These are phyloP conservation scores for Ciconia maguari DNA, from an alignment of 2,113 vertebrate genomes.

Conservation along the genomic window DNA sequence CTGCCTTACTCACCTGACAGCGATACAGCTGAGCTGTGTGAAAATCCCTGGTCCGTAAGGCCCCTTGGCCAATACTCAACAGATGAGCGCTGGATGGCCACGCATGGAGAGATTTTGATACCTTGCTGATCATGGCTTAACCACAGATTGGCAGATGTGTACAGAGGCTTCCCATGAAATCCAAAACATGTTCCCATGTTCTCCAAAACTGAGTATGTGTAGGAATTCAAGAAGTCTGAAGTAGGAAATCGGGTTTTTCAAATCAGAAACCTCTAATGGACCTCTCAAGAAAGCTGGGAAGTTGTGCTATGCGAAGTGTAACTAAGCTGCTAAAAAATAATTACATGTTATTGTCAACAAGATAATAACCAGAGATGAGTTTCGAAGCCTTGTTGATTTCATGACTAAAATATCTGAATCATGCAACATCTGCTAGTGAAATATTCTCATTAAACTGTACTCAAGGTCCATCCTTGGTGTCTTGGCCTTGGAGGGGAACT, in stretches of 20 bases:
- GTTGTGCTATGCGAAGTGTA: neutral
- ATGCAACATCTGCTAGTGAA: neutral
- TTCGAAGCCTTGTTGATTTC: conserved; percentile 1
- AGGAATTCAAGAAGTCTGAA: neutral
- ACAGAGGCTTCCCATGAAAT: neutral
- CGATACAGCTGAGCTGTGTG: neutral
- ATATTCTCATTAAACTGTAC: neutral
- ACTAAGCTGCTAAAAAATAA: neutral
- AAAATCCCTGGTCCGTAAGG: neutral
- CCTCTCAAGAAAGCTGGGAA: neutral
- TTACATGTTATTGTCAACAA: neutral
- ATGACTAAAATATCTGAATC: neutral
- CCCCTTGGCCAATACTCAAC: neutral
- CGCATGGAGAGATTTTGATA: neutral
- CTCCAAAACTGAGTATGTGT: neutral
- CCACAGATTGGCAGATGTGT: neutral
- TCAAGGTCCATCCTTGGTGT: neutral
- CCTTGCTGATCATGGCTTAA: neutral
- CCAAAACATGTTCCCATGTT: neutral
- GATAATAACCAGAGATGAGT: neutral
- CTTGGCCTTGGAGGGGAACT: neutral
- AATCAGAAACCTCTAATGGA: neutral
- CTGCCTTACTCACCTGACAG: neutral
- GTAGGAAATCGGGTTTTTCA: neutral
- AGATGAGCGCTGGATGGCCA: neutral